Conservation (phyloP, 2,888 invertebrate species). For the Macrosiphum euphorbiae region DNA sequence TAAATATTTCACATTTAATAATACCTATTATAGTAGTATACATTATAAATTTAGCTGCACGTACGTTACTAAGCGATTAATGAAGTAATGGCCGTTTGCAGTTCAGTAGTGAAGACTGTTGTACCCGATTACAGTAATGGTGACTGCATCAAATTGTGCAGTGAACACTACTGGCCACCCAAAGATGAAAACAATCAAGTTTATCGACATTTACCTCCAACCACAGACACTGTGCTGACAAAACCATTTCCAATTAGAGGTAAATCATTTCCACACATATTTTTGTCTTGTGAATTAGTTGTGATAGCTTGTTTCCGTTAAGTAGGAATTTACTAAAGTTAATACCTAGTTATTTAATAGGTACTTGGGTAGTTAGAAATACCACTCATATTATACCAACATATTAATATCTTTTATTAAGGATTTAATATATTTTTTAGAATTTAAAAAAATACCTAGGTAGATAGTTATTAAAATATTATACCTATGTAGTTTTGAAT, state of each 20-base stretch:
- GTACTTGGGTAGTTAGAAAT: not conserved
- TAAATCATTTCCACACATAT: slow-evolving; percentile 70
- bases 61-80: not conserved
- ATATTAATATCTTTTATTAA: not conserved
- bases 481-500: not conserved
- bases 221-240: slow-evolving; percentile 83
- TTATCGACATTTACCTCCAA: slow-evolving; percentile 74
- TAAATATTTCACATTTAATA: not conserved
- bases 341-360: not conserved
- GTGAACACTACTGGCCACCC: slow-evolving; percentile 60
- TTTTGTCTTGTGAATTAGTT: not conserved
- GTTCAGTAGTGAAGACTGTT: slow-evolving; percentile 57
- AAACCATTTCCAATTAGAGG: slow-evolving; percentile 91
- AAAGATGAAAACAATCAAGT: slow-evolving; percentile 70
- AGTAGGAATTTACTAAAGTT: not conserved
- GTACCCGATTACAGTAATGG: slow-evolving; percentile 61
- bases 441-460: not conserved
- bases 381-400: not conserved
- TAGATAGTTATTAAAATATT: not conserved
- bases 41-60: not conserved
- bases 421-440: not conserved
- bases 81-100: slow-evolving; percentile 58
- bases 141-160: slow-evolving; percentile 53
- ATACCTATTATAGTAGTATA: not conserved
- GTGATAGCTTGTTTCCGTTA: not conserved